Percentiles rank a stretch among this genome's conserved stretches.
Evolutionary conservation across 2,797 vertebrate species (phyloP).

Genomic region (Crenuchus spilurus): DNA sequence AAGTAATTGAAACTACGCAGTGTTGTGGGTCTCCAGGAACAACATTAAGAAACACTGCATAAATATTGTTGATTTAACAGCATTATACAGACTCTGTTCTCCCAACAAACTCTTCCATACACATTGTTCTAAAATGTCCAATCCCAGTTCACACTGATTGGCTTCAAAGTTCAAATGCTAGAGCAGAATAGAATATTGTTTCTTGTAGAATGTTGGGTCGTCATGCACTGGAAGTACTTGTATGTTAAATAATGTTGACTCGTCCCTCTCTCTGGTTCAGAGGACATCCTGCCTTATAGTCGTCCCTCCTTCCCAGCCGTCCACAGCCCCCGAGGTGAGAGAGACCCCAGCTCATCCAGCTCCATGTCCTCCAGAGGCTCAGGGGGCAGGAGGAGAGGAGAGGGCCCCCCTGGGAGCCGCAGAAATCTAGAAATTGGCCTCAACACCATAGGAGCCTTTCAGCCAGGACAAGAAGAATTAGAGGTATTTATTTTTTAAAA

Average conservation of each 20-base stretch:
- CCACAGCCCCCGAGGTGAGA: constrained; percentile 89
- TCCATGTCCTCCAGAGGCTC: constrained; percentile 96
- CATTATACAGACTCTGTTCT: too few relatives aligned
- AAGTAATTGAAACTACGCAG: too few relatives aligned
- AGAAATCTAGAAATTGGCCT: constrained; percentile 88
- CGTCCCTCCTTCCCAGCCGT: constrained; percentile 96
- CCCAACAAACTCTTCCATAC: too few relatives aligned
- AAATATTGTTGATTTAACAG: too few relatives aligned
- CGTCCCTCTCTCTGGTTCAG: constrained; percentile 70
- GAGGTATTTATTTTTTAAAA: too few relatives aligned
- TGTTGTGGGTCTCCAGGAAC: too few relatives aligned
- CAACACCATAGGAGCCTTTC: constrained; percentile 89
- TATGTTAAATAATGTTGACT: neutral
- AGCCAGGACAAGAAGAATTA: constrained; percentile 86
- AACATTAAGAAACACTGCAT: too few relatives aligned
- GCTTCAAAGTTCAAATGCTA: too few relatives aligned
- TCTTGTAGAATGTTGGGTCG: neutral
- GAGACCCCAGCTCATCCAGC: constrained; percentile 95
- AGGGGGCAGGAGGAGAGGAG: constrained; percentile 90
- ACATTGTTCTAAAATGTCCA: too few relatives aligned
- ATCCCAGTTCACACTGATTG: too few relatives aligned
- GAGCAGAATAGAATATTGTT: neutral
- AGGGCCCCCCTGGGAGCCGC: constrained; percentile 81
- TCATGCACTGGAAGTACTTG: neutral
- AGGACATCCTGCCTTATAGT: constrained; percentile 95